phyloP scores from a whole-genome alignment of 1,140 invertebrate species.

The Luehdorfia chinensis region DNA sequence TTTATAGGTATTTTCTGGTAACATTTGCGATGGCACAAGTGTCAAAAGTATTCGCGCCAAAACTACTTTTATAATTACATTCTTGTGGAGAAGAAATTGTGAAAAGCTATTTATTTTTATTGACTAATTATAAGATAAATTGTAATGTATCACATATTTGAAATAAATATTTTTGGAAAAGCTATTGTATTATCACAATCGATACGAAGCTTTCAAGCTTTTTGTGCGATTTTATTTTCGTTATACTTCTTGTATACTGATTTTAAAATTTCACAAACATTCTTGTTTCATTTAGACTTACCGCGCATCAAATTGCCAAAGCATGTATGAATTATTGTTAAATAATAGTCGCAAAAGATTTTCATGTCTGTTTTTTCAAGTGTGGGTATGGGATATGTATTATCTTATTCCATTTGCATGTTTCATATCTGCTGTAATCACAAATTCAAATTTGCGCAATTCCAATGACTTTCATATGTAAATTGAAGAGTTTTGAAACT shows the following conservation, averaged over 20 bases:
- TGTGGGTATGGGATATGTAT: not conserved
- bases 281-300: too few species aligned
- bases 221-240: constrained; percentile 8
- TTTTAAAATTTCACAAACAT: constrained; percentile 8
- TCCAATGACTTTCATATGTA: not conserved
- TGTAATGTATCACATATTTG: constrained; percentile 32
- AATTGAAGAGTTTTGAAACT: too few species aligned
- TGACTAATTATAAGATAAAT: constrained; percentile 21
- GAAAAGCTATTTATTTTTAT: constrained; percentile 21
- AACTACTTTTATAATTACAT: not conserved
- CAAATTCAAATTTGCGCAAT: not conserved
- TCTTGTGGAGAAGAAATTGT: constrained; percentile 5
- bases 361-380: constrained; percentile 8
- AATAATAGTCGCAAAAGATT: constrained; percentile 22
- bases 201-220: constrained; percentile 67
- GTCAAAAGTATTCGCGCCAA: not conserved
- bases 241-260: not conserved
- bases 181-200: constrained; percentile 54
- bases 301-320: constrained; percentile 19
- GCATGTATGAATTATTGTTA: constrained; percentile 64
- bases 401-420: constrained; percentile 1
- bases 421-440: too few species aligned
- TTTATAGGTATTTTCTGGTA: constrained; percentile 3
- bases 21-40: not conserved
- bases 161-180: constrained; percentile 52